Conservation (phyloP, 2,797 vertebrate species). For the Acanthiza pusilla region DNA sequence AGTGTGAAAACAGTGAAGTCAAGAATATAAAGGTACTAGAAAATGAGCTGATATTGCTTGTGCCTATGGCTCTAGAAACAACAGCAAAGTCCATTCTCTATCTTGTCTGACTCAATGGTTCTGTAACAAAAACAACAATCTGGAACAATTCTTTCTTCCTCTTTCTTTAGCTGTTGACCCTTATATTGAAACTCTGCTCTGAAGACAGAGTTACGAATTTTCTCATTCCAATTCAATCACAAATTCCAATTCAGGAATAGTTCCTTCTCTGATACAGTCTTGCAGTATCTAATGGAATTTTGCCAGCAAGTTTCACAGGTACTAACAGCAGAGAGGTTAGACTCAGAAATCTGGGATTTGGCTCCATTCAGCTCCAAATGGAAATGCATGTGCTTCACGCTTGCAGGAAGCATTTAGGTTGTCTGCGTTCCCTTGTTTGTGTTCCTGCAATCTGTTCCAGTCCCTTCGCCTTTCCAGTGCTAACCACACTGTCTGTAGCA, state of each 20-base stretch:
- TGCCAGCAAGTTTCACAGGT: not conserved
- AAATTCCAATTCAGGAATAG: not conserved
- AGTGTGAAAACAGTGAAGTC: not conserved
- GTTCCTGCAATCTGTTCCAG: not conserved
- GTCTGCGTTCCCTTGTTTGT: not conserved
- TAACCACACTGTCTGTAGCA: not conserved
- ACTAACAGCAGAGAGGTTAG: not conserved
- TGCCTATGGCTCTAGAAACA: not conserved
- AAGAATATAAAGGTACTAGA: not conserved
- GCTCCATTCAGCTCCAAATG: not conserved
- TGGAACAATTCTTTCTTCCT: not conserved
- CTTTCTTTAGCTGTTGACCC: not conserved
- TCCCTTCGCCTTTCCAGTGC: not conserved
- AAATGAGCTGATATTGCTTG: not conserved
- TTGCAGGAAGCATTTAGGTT: not conserved
- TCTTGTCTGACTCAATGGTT: not conserved
- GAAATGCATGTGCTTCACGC: not conserved
- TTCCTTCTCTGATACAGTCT: not conserved
- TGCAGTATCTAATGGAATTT: not conserved
- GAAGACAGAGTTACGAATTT: not conserved
- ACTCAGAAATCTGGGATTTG: not conserved
- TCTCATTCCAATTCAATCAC: too few relatives aligned
- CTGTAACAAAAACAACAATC: not conserved
- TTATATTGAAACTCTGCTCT: not conserved
- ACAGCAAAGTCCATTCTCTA: not conserved